A percentile compares a stretch with the other conserved stretches of the same genome.
phyloP scores from a whole-genome alignment of 2,888 invertebrate genomes.

The Tachina fera region DNA sequence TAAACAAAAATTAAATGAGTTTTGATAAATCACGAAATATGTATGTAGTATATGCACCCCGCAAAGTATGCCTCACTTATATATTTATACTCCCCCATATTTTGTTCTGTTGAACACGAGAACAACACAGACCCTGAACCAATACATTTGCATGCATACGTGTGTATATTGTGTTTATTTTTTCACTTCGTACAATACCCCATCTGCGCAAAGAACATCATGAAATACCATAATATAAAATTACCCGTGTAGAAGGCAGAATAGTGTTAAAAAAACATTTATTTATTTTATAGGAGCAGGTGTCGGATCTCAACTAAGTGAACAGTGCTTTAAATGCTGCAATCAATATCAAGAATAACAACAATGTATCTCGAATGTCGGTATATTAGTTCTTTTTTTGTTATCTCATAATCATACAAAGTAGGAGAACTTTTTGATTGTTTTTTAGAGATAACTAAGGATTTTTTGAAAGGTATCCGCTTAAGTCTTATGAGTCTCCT shows the following conservation, averaged over 20 bases:
- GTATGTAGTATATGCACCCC: not conserved
- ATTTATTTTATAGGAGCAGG: slow-evolving; percentile 22
- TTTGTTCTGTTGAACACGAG: not conserved
- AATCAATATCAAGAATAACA: not conserved
- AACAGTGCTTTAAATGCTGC: slow-evolving; percentile 9
- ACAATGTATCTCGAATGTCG: too few species aligned
- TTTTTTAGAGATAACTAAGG: too few species aligned
- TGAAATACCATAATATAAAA: slow-evolving; percentile 31
- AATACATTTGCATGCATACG: not conserved
- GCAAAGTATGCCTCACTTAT: slow-evolving; percentile 3
- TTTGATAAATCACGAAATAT: not conserved
- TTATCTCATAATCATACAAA: too few species aligned
- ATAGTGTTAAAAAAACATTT: slow-evolving; percentile 5
- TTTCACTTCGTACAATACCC: not conserved
- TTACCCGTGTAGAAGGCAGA: slow-evolving; percentile 16
- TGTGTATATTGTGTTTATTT: not conserved
- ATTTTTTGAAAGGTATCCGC: too few species aligned
- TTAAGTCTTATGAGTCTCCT: too few species aligned
- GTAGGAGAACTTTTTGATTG: not conserved
- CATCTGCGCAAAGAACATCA: not conserved
- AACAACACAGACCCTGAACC: not conserved
- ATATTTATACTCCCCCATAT: slow-evolving; percentile 5
- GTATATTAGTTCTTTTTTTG: too few species aligned
- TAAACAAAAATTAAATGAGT: not conserved
- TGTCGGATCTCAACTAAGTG: slow-evolving; percentile 50